phyloP scores from a whole-genome alignment of 2,888 invertebrate genomes.

The Eilema sororculum region DNA sequence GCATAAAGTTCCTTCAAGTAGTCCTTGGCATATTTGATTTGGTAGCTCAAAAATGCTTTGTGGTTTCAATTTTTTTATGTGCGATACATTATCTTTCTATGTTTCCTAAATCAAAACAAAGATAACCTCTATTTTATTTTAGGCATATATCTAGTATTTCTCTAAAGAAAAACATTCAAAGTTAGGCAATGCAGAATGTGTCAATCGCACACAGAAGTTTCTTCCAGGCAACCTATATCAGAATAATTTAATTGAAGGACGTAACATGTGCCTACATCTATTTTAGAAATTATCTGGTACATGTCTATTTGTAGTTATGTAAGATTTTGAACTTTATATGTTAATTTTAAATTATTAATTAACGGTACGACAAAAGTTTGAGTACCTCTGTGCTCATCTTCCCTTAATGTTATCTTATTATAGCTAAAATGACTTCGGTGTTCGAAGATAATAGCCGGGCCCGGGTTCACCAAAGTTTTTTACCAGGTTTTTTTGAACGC shows the following conservation, averaged over 20 bases:
- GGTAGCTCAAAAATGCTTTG: not conserved
- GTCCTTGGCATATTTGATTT: not conserved
- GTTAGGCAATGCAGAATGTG: not conserved
- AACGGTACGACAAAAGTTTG: slow-evolving; percentile 60
- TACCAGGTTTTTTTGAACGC: slow-evolving; percentile 68
- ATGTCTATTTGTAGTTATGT: not conserved
- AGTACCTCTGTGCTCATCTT: slow-evolving; percentile 62
- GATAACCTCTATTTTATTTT: not conserved
- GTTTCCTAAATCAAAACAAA: not conserved
- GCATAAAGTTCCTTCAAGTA: not conserved
- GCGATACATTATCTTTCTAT: not conserved
- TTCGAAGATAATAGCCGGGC: slow-evolving; percentile 83
- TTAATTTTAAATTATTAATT: slow-evolving; percentile 16
- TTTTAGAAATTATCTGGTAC: too few relatives aligned
- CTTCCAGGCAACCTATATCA: not conserved
- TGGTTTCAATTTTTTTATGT: too few relatives aligned
- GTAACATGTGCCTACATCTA: too few relatives aligned
- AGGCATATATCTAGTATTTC: not conserved
- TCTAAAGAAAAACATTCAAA: not conserved
- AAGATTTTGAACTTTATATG: not conserved
- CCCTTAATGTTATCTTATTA: slow-evolving; percentile 87
- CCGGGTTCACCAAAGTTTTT: slow-evolving; percentile 80
- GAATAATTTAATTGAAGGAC: too few relatives aligned
- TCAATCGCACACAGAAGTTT: not conserved
- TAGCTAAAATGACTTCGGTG: slow-evolving; percentile 87